Evolutionary conservation across 2,113 vertebrate genomes (phyloP).

Genomic region (Salvator merianae): DNA sequence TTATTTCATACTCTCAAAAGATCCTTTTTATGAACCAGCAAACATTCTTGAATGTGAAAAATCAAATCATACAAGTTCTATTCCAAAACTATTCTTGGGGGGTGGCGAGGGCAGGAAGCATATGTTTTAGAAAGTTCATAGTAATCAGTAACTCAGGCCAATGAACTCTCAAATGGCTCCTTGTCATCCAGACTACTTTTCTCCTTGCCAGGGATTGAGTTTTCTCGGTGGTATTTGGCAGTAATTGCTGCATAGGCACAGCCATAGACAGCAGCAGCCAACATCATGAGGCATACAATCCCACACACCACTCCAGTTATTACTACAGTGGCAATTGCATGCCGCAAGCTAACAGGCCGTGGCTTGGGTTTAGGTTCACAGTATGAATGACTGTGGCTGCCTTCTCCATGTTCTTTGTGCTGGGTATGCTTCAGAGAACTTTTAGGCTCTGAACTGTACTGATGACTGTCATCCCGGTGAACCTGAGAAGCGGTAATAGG

Average conservation of each 20-base stretch:
- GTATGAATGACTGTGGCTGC: slow-evolving; percentile 45
- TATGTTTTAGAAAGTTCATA: slow-evolving; percentile 35
- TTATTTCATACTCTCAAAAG: slow-evolving; percentile 15
- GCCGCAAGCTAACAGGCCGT: slow-evolving; percentile 84
- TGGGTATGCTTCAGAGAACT: slow-evolving; percentile 58
- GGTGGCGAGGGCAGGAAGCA: neutral
- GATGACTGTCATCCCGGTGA: slow-evolving; percentile 75
- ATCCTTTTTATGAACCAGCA: slow-evolving; percentile 2
- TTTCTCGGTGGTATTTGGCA: slow-evolving; percentile 84
- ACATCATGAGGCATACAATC: slow-evolving; percentile 94
- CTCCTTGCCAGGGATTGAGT: slow-evolving; percentile 52
- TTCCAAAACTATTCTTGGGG: slow-evolving; percentile 1
- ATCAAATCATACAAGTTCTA: neutral
- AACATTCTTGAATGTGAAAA: slow-evolving; percentile 13
- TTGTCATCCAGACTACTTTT: slow-evolving; percentile 72
- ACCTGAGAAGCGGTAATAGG: slow-evolving; percentile 76
- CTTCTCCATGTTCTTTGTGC: neutral
- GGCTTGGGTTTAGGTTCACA: slow-evolving; percentile 85
- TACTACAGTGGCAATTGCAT: slow-evolving; percentile 90
- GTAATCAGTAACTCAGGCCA: slow-evolving; percentile 69
- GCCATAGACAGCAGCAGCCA: slow-evolving; percentile 91
- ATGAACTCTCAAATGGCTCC: slow-evolving; percentile 76
- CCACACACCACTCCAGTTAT: slow-evolving; percentile 94
- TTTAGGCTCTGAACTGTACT: slow-evolving; percentile 71
- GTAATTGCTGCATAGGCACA: slow-evolving; percentile 92